Evolutionary conservation across 53 echinoderm and acorn worm species (phyloP), one percentile per base, ranked within the genome.

Genomic region (Echinarachnius parma): DNA sequence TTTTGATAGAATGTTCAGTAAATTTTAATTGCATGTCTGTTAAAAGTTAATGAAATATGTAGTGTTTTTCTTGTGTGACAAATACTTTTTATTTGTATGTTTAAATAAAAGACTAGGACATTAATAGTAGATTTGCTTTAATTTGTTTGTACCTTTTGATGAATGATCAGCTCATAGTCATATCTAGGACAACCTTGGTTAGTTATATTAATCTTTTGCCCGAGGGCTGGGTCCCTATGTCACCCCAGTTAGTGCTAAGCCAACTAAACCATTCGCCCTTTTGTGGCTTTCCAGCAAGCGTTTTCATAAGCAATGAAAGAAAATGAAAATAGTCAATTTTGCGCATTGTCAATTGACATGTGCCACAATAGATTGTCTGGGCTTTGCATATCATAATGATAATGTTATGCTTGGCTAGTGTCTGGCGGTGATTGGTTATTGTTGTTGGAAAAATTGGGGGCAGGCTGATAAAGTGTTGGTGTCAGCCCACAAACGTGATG

Each of bases 101-200:
- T n/a, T n/a, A n/a, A n/a, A n/a, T n/a, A n/a, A n/a, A n/a, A n/a
- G n/a, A n/a, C n/a, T n/a, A n/a, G n/a, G n/a, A n/a, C n/a, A n/a
- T n/a, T n/a, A n/a, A n/a, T n/a, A n/a, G n/a, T n/a, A n/a, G n/a
- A n/a, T n/a, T n/a, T n/a, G n/a, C n/a, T n/a, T n/a, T n/a, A n/a
- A n/a, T n/a, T n/a, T n/a, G n/a, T n/a, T n/a, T n/a, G n/a, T n/a
- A n/a, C n/a, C n/a, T n/a, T 68, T 68, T 68, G 68, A 68, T 68
- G 68, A 68, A 68, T 68, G 68, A 68, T 68, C 50, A 32, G 68
- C n/a, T n/a, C n/a, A n/a, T n/a, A n/a, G 52, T 68, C 68, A 68
- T 68, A 68, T 68, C 68, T 68, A 52, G 49, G 68, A 52, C 68
- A 68, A 50, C 68, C 49, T 48, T 46, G 20, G 28, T 24, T 48